Evolutionary conservation across 2,113 vertebrate genomes (phyloP), one percentile per base, ranked within the genome.

Genomic region (Scomber scombrus): DNA sequence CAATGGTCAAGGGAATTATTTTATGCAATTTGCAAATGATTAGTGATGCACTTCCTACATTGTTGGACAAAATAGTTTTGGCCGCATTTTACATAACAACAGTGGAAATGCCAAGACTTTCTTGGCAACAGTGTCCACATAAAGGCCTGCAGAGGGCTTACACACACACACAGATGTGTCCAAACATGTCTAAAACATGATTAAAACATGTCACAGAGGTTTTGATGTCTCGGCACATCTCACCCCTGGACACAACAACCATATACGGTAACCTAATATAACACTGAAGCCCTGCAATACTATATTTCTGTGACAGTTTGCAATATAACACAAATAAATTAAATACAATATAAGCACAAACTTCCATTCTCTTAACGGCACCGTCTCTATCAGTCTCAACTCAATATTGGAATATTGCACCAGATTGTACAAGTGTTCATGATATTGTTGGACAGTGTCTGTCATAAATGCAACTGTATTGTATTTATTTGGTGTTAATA

Each of bases 11-110:
- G 63, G 55, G 52, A 83, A 88, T 89, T 86, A 75, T 91, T 88
- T 82, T 49, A 89, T 68, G 80, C 86, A 88, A 89, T 89, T 91
- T 86, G 75, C 71, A 85, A 84, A 85, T 91, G 84, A 91, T 88
- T 84, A 88, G 90, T 85, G 84, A 85, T 75, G 87, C 70, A 88
- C 77, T 87, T 87, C 73, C 70, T 60, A 57, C 61, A 80, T 70
- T 80, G 84, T 87, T 76, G 75, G 85, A 90, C 87, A 84, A 92
- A 91, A 80, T 80, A 56, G 47, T 91, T 91, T 91, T 91, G 82
- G 75, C 23, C 79, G 86, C 74, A 86, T 92, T 92, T 91, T 87
- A 78, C 86, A 88, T 71, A 70, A 80, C 64, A 81, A 69, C 43
- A 83, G 80, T 88, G 58, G 50, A 80, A 87, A 87, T 84, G 90